phyloP scores from a whole-genome alignment of 2,113 vertebrate species.

The Archilochus colubris region DNA sequence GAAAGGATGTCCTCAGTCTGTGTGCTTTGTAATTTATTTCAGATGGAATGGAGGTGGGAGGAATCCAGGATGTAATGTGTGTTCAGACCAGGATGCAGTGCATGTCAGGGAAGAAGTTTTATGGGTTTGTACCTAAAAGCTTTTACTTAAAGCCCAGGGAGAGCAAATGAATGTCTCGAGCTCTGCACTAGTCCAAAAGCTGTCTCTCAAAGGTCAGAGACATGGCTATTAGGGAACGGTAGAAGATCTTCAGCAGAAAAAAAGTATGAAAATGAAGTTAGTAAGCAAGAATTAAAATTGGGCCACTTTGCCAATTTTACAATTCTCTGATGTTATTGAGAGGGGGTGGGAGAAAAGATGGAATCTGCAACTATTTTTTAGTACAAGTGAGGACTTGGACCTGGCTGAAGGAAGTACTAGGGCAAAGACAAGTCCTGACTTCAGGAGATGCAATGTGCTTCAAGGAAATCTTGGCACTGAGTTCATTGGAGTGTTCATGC shows the following conservation, averaged over 20 bases:
- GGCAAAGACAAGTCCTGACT: background rate
- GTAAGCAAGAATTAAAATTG: background rate
- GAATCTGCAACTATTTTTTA: background rate
- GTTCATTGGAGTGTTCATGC: fast-evolving
- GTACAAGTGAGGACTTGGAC: too few species aligned
- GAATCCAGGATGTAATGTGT: background rate
- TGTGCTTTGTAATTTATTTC: background rate
- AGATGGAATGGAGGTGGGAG: background rate
- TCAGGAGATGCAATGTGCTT: fast-evolving
- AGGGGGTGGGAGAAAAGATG: too few species aligned
- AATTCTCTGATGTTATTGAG: background rate
- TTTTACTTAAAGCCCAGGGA: background rate
- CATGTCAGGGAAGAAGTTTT: background rate
- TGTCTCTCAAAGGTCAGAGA: background rate
- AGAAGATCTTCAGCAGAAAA: background rate
- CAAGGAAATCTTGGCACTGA: fast-evolving
- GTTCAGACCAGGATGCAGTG: background rate
- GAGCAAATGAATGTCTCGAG: background rate
- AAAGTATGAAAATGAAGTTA: background rate
- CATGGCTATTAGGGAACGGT: fast-evolving
- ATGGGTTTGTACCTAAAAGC: background rate
- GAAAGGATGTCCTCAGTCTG: background rate
- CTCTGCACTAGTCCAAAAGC: background rate
- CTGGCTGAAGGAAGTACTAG: background rate
- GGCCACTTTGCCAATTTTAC: background rate